Evolutionary conservation across 2,113 vertebrate species (phyloP).

Genomic region (Athene cunicularia): DNA sequence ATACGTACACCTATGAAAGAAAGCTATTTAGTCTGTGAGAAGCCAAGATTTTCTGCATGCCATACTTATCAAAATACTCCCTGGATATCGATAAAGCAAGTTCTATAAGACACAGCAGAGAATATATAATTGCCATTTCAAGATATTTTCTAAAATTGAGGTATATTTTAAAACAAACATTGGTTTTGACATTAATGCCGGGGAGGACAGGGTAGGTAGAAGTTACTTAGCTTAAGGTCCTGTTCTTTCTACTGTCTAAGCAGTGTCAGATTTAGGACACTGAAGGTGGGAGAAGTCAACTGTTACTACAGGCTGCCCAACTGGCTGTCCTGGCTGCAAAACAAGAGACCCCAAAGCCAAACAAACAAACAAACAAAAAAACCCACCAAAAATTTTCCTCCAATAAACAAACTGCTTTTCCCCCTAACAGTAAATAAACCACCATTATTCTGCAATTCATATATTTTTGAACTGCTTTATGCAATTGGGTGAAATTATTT

Average conservation of each 20-base stretch:
- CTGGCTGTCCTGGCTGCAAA: not conserved
- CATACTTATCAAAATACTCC: not conserved
- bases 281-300: not conserved
- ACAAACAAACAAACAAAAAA: not conserved
- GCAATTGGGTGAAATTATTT: not conserved
- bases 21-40: not conserved
- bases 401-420: not conserved
- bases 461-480: not conserved
- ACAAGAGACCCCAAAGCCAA: not conserved
- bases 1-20: not conserved
- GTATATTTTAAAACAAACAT: not conserved
- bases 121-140: not conserved
- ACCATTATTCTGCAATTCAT: not conserved
- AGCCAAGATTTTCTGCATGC: not conserved
- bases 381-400: accelerated
- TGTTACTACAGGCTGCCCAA: not conserved
- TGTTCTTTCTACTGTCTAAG: not conserved
- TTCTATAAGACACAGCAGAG: not conserved
- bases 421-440: not conserved
- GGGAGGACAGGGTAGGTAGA: accelerated
- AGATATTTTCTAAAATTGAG: not conserved
- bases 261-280: not conserved
- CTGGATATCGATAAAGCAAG: not conserved
- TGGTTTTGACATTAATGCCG: not conserved
- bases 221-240: not conserved